Evolutionary conservation across 2,797 vertebrate genomes (phyloP), one percentile per base, ranked within the genome.

Genomic region (Pachyuromys duprasi): DNA sequence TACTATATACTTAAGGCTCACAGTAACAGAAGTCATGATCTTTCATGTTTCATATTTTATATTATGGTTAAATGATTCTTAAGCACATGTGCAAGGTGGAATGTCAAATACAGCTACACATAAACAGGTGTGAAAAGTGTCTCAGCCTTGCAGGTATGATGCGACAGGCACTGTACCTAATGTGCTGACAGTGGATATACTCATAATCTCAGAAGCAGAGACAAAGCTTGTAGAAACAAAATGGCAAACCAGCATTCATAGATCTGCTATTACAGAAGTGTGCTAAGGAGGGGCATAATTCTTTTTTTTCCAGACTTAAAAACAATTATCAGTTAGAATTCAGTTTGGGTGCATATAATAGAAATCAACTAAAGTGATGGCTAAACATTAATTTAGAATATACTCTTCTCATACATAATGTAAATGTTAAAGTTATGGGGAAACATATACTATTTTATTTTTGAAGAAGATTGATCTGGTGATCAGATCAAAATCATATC

Each of bases 21-120:
- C 24, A 87, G 31, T 65, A 90, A 90, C 17, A 20, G 31, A 93
- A 95, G 69, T 86, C 60, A 60, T 24, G 36, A 24, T 45, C 67
- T 90, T 91, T 26, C 0, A 13, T 55, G 3, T 20, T 81, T 93
- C 6, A 1, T 90, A 65, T 15, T 89, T 90, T 91, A 39, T 28
- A n/a, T 79, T 39, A 42, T 60, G 55, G 62, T 86, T 80, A 72
- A 89, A 95, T 62, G 13, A 26, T 80, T 83, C 92, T 26, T 74
- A 39, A 92, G 3, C 82, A 53, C 69, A 84, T 55, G 8, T 67
- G 26, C 17, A 49, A 76, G 33, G 63, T 13, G 90, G 62, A 39
- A 39, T 22, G 62, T 60, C 45, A 67, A 93, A 83, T 79, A 8
- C 22, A 53, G 42, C 4, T 28, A 8, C 0, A 39, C 20, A 1